Evolutionary conservation across 2,113 vertebrate genomes (phyloP).

Genomic region (Myocastor coypus): DNA sequence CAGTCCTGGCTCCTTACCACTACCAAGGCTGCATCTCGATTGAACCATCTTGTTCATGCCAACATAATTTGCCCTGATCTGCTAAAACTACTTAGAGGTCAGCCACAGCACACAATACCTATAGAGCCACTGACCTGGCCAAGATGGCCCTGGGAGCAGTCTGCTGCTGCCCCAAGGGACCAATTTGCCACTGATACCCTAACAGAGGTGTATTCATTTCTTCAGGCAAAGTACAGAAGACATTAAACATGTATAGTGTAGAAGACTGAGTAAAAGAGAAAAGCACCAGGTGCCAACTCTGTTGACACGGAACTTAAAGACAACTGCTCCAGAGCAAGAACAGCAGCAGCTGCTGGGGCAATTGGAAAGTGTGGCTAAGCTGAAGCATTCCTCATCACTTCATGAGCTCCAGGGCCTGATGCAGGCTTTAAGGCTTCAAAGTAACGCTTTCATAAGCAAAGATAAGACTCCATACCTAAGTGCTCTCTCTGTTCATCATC

Average conservation of each 20-base stretch:
- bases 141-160: neutral
- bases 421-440: constrained; percentile 5
- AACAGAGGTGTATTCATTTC: neutral
- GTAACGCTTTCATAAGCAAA: neutral
- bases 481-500: neutral
- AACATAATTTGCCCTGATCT: neutral
- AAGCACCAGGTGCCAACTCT: neutral
- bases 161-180: neutral
- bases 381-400: neutral
- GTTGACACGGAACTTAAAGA: constrained; percentile 29
- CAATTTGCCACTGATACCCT: neutral
- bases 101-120: neutral
- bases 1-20: neutral
- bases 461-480: neutral
- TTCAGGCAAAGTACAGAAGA: too few relatives aligned
- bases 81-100: neutral
- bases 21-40: neutral
- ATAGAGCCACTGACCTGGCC: neutral
- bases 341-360: neutral
- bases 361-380: neutral
- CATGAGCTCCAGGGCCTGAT: neutral
- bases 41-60: neutral
- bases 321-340: neutral
- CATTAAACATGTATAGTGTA: neutral
- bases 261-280: constrained; percentile 38